These are phyloP conservation scores for Lycaon pictus DNA, from an alignment of 2,113 vertebrate species.

Conservation along the genomic window DNA sequence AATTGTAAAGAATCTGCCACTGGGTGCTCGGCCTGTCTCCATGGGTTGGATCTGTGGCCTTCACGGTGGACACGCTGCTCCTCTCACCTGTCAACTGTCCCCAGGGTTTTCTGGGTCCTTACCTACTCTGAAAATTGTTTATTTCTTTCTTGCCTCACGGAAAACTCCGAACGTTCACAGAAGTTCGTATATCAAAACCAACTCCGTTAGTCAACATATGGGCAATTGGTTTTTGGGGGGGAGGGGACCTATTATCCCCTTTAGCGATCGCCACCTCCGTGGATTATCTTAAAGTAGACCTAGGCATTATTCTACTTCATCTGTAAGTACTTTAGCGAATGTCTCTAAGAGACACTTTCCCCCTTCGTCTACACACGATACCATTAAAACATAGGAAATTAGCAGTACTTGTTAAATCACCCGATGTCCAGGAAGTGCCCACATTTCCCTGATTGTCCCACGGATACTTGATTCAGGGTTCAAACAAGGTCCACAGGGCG, in stretches of 20 bases:
- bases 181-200: background rate
- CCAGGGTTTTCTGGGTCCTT: background rate
- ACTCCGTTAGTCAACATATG: background rate
- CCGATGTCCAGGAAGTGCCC: background rate
- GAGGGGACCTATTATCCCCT: background rate
- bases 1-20: background rate
- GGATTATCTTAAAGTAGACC: background rate
- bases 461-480: background rate
- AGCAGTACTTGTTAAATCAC: background rate
- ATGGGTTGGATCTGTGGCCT: background rate
- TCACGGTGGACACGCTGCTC: too few relatives aligned
- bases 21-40: background rate
- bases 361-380: background rate
- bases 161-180: background rate
- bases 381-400: background rate
- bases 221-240: background rate
- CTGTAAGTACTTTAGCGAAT: background rate
- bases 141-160: background rate
- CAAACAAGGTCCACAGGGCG: background rate
- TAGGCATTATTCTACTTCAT: background rate
- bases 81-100: background rate
- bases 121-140: background rate
- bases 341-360: background rate
- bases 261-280: background rate
- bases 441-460: background rate